Evolutionary conservation across 2,113 vertebrate species (phyloP), one percentile per base, ranked within the genome.

Genomic region (Natator depressus): DNA sequence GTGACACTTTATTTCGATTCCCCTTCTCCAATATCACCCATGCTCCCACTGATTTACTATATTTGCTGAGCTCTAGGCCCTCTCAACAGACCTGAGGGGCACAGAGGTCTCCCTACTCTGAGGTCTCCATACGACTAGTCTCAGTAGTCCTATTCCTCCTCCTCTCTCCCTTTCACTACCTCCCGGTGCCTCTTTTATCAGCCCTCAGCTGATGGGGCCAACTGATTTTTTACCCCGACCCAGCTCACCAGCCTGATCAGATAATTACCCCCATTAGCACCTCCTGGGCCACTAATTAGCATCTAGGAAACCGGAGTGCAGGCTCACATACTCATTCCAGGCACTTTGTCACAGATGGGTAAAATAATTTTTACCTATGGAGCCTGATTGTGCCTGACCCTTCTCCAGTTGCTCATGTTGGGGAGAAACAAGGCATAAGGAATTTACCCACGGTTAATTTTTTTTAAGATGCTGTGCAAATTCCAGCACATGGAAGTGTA

Each of bases 351-450:
- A 72, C n/a, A 72, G 5, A 51, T 13, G 87, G 87, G 87, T 92
- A 91, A 93, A 97, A 82, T 53, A 93, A 96, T 96, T 12, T 47
- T 78, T 91, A 89, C 80, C 65, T 62, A 85, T 20, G 94, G 85
- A 62, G 83, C 78, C 89, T 96, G 80, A 81, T 57, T 80, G 87
- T 95, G 83, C 82, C 93, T 83, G 80, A 76, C 75, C 79, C 47
- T 86, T 0, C 93, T 57, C 89, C 85, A 97, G 92, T 94, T 96
- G 94, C 82, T 93, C 51, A 69, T 92, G 65, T 0, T 0, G 27
- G 55, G 81, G 88, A 91, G 91, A 92, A 94, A 95, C 24, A 89
- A 17, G 89, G 89, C 96, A 86, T 42, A 95, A 82, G 79, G 84
- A 96, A 92, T 88, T 89, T 93, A 79, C 72, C 12, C 35, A 22